Conservation (phyloP, 2,888 invertebrate species). For the Caradrina clavipalpis region DNA sequence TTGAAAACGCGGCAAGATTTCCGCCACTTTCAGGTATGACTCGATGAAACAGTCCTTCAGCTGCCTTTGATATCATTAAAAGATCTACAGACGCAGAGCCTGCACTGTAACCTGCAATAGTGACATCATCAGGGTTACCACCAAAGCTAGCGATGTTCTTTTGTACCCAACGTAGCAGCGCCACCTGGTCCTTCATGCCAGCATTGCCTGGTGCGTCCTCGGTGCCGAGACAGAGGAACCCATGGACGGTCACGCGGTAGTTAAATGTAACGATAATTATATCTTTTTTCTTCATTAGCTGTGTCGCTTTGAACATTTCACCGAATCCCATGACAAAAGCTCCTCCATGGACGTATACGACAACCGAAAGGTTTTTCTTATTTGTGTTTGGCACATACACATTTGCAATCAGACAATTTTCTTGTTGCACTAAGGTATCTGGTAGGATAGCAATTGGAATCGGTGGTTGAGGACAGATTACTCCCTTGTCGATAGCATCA, state of each 20-base stretch:
- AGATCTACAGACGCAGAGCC: conserved; percentile 72
- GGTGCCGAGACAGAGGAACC: conserved; percentile 75
- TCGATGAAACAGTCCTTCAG: conserved; percentile 73
- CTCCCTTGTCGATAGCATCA: conserved; percentile 56
- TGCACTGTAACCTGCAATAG: conserved; percentile 73
- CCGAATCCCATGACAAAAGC: conserved; percentile 67
- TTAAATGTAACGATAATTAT: conserved; percentile 72
- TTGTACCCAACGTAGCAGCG: conserved; percentile 74
- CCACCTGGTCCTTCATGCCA: conserved; percentile 77
- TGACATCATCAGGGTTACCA: conserved; percentile 76
- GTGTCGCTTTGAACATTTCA: conserved; percentile 43
- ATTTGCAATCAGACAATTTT: conserved; percentile 37
- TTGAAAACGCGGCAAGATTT: conserved; percentile 63
- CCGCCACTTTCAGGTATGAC: conserved; percentile 76
- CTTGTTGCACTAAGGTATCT: neutral
- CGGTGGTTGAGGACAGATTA: conserved; percentile 66
- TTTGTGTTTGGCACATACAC: conserved; percentile 31
- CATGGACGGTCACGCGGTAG: conserved; percentile 71
- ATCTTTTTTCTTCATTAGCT: conserved; percentile 63
- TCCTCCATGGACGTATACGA: conserved; percentile 71
- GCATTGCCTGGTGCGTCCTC: conserved; percentile 75
- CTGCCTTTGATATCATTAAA: conserved; percentile 69
- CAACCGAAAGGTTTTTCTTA: conserved; percentile 25
- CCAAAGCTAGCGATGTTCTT: conserved; percentile 75
- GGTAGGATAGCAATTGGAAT: neutral